Base-by-base conservation (phyloP, 2,797 vertebrate species). In the Alosa sapidissima region DNA sequence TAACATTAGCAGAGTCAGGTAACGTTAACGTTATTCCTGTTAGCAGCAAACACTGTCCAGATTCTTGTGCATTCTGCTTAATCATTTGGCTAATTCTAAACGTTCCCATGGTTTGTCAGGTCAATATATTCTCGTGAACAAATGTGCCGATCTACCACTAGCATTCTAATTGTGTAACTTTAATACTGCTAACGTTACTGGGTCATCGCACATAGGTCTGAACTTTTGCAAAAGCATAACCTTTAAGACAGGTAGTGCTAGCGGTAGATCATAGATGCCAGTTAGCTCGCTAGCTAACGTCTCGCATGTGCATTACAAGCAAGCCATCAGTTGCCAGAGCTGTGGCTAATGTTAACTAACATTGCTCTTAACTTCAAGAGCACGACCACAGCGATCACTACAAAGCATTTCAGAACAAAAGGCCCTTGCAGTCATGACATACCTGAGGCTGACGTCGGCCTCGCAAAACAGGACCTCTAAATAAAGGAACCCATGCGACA, bases 251-350 rank as follows among this genome's bases (percentile, higher is more conserved):
- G 48, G 6, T 13, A 51, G 28, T 28, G 28, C 28, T 24, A 65
- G 1, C 21, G 7, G 24, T 28, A 65, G 8, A 65, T 65, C 21
- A 1, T 5, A 16, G 2, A 58, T 58, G 19, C 3, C 21, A 60
- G 72, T 78, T 78, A 78, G 72, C 72, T 78, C 16, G 72, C 41
- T 47, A 78, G 72, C 72, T 78, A 78, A 78, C 41, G 13, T 14
- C 78, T 78, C 72, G 47, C 72, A 78, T 47, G 72, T 47, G 41
- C 72, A 78, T 33, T 72, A 11, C 28, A 72, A 72, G 65, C 65
- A 33, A 72, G 65, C 33, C 65, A 33, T 75, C 68, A 19, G 10
- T 65, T 75, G 14, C 36, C 41, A n/a, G 41, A 19, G 19, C 16
- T 45, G 16, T 47, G 72, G 72, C 41, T 47, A 78, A 45, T 16